Evolutionary conservation across 92 coral and sea anemone species (phyloP).

Genomic region (Porites lobata): DNA sequence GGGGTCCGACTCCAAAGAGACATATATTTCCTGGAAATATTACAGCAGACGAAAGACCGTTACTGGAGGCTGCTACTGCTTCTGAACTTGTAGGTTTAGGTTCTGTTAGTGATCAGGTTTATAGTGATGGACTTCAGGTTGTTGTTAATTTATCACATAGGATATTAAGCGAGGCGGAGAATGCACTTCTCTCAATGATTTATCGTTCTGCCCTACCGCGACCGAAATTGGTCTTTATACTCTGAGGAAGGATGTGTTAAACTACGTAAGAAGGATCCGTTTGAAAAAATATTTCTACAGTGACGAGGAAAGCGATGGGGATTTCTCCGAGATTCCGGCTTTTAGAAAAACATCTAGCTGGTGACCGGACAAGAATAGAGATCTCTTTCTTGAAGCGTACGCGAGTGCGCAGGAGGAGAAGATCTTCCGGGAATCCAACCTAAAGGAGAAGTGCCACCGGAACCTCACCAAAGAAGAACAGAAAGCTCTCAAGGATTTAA

Average conservation of each 20-base stretch:
- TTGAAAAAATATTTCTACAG: slow-evolving; percentile 34
- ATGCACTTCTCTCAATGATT: neutral
- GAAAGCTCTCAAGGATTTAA: slow-evolving; percentile 32
- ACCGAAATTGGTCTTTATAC: neutral
- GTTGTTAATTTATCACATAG: too few species aligned
- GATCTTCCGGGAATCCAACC: neutral
- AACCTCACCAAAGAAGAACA: slow-evolving; percentile 35
- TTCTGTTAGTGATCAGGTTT: too few species aligned
- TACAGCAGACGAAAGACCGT: too few species aligned
- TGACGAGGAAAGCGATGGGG: slow-evolving; percentile 19
- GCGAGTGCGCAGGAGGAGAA: slow-evolving; percentile 16
- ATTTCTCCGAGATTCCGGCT: slow-evolving; percentile 40
- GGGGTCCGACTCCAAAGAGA: too few species aligned
- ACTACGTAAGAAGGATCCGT: slow-evolving; percentile 18
- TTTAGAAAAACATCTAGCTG: slow-evolving; percentile 19
- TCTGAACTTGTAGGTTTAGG: too few species aligned
- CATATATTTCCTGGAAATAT: too few species aligned
- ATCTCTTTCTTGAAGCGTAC: slow-evolving; percentile 23
- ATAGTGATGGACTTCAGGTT: too few species aligned
- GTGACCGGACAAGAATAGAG: slow-evolving; percentile 48
- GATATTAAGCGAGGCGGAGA: neutral
- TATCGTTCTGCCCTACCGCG: slow-evolving; percentile 39
- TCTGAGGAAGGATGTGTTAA: slow-evolving; percentile 27
- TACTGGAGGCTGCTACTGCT: too few species aligned
- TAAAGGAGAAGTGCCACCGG: neutral